Conservation (phyloP, 2,888 invertebrate species). For the Pammene fasciana region DNA sequence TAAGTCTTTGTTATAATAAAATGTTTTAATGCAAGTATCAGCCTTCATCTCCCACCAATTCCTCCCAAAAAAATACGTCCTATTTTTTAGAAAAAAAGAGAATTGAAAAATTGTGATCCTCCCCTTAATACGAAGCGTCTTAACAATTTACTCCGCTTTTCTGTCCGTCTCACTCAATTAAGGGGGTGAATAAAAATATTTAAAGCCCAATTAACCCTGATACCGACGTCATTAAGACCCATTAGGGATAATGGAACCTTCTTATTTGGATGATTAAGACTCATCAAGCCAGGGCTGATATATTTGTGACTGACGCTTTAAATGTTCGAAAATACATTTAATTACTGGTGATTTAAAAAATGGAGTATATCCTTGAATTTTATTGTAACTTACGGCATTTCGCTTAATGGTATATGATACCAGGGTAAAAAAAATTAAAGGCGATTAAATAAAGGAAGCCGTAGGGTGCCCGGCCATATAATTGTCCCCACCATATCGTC, state of each 20-base stretch:
- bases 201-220: slow-evolving; percentile 58
- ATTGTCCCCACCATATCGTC: too few relatives aligned
- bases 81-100: too few relatives aligned
- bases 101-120: too few relatives aligned
- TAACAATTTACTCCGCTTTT: slow-evolving; percentile 11
- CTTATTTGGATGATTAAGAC: slow-evolving; percentile 6
- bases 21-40: too few relatives aligned
- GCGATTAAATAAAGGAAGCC: too few relatives aligned
- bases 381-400: not conserved
- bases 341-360: slow-evolving; percentile 1
- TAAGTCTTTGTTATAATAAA: too few relatives aligned
- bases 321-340: slow-evolving; percentile 19
- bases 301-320: slow-evolving; percentile 3
- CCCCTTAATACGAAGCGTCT: slow-evolving; percentile 17
- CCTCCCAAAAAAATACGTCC: too few relatives aligned
- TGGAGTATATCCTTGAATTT: not conserved
- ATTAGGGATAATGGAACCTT: slow-evolving; percentile 44
- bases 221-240: slow-evolving; percentile 57
- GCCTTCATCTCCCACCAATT: too few relatives aligned
- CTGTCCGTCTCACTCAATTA: slow-evolving; percentile 51
- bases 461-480: too few relatives aligned
- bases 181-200: slow-evolving; percentile 53
- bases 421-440: too few relatives aligned
- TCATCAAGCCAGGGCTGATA: not conserved
- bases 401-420: not conserved